phyloP scores from a whole-genome alignment of 2,888 invertebrate genomes.

The Temnothorax ravouxi region DNA sequence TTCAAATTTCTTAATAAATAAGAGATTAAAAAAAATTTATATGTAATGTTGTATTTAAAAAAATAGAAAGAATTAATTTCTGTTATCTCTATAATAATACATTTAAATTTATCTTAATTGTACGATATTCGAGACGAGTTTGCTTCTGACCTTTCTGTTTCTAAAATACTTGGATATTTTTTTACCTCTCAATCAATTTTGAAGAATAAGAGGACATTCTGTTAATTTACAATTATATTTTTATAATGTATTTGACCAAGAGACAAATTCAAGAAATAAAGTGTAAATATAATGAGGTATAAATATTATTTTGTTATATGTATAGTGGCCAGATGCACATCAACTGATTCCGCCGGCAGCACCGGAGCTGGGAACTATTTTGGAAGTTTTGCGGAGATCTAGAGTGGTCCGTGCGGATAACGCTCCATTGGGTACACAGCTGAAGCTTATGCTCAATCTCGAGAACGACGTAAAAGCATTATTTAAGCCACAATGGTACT shows the following conservation, averaged over 20 bases:
- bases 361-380: slow-evolving; percentile 88
- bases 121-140: background rate
- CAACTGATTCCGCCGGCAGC: slow-evolving; percentile 83
- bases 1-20: background rate
- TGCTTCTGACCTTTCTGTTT: background rate
- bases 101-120: background rate
- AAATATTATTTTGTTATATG: slow-evolving; percentile 8
- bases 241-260: slow-evolving; percentile 4
- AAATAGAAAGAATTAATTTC: background rate
- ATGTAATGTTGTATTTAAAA: background rate
- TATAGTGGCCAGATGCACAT: slow-evolving; percentile 83
- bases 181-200: background rate
- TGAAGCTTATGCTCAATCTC: slow-evolving; percentile 93
- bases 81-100: background rate
- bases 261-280: background rate
- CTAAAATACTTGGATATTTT: background rate
- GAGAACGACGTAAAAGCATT: slow-evolving; percentile 92
- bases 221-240: background rate
- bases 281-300: background rate
- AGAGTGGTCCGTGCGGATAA: slow-evolving; percentile 92
- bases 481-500: slow-evolving; percentile 97
- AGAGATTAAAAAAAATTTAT: background rate
- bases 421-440: slow-evolving; percentile 95
- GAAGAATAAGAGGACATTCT: background rate
- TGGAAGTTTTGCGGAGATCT: slow-evolving; percentile 90